Conservation (phyloP, 1,140 invertebrate species). For the Drosophila persimilis region DNA sequence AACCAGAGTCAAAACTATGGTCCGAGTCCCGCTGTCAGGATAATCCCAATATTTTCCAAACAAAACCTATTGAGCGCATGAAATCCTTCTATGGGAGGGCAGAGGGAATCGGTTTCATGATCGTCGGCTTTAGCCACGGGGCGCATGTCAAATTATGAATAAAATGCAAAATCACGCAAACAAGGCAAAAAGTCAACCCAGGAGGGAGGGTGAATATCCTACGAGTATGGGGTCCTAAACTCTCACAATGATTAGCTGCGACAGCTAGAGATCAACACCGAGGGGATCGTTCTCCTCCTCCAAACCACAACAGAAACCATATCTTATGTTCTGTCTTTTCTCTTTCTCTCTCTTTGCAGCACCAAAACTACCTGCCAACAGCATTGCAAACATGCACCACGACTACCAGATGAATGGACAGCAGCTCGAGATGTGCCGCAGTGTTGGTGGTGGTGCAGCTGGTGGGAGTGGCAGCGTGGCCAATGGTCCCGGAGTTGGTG, state of each 20-base stretch:
- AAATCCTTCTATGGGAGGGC: conserved; percentile 75
- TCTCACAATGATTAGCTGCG: conserved; percentile 81
- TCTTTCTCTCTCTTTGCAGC: conserved; percentile 83
- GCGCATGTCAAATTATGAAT: conserved; percentile 82
- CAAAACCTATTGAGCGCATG: conserved; percentile 75
- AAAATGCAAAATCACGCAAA: conserved; percentile 81
- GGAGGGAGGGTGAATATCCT: background rate
- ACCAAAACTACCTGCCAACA: conserved; percentile 86
- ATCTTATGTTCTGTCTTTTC: background rate
- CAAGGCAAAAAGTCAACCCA: conserved; percentile 63
- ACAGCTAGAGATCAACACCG: conserved; percentile 80
- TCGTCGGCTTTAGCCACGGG: conserved; percentile 82
- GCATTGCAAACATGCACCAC: conserved; percentile 84
- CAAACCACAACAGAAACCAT: conserved; percentile 54
- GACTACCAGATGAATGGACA: conserved; percentile 81
- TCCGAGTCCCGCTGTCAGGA: conserved; percentile 62
- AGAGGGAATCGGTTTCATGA: conserved; percentile 78
- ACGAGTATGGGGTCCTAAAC: conserved; percentile 21
- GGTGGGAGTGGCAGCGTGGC: conserved; percentile 29
- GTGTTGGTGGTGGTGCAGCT: conserved; percentile 33
- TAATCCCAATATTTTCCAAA: conserved; percentile 81
- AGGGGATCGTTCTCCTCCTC: conserved; percentile 51
- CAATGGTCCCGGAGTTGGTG: conserved; percentile 19
- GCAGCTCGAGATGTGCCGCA: conserved; percentile 77
- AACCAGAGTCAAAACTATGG: conserved; percentile 11